phyloP scores from a whole-genome alignment of 2,888 invertebrate species.

The Allygus modestus region DNA sequence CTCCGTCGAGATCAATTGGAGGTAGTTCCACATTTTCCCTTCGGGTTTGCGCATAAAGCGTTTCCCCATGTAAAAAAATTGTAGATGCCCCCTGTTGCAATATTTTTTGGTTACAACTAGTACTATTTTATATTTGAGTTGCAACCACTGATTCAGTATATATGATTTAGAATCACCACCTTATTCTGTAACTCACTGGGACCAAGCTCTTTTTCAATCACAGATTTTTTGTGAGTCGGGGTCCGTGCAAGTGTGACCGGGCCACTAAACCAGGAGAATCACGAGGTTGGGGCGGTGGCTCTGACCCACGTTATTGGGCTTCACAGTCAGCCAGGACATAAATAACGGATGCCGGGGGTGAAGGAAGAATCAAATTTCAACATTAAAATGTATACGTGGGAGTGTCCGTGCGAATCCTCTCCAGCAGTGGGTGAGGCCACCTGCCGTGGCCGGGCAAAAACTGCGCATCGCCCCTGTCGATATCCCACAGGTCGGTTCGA shows the following conservation, averaged over 20 bases:
- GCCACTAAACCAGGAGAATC: not conserved
- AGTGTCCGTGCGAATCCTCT: conserved; percentile 14
- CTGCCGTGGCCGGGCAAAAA: not conserved
- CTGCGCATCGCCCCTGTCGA: not conserved
- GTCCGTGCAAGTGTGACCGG: not conserved
- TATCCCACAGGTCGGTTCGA: not conserved
- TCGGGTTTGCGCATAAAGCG: too few species aligned
- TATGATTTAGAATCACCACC: too few species aligned
- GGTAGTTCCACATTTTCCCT: too few species aligned
- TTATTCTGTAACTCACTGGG: too few species aligned
- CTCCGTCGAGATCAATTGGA: too few species aligned
- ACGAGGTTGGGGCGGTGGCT: conserved; percentile 16
- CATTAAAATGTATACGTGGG: conserved; percentile 51
- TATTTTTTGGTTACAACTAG: too few species aligned
- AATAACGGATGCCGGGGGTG: conserved; percentile 41
- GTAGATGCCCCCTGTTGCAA: too few species aligned
- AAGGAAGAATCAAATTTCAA: conserved; percentile 44
- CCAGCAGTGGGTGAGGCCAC: not conserved
- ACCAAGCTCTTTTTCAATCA: too few species aligned
- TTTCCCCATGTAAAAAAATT: too few species aligned
- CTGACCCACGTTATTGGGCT: not conserved
- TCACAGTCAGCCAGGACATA: conserved; percentile 1
- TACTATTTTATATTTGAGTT: too few species aligned
- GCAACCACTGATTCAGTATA: too few species aligned
- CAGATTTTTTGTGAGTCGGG: too few species aligned